These are phyloP conservation scores for Hippocampus comes DNA, from an alignment of 2,113 vertebrate genomes.

Conservation along the genomic window DNA sequence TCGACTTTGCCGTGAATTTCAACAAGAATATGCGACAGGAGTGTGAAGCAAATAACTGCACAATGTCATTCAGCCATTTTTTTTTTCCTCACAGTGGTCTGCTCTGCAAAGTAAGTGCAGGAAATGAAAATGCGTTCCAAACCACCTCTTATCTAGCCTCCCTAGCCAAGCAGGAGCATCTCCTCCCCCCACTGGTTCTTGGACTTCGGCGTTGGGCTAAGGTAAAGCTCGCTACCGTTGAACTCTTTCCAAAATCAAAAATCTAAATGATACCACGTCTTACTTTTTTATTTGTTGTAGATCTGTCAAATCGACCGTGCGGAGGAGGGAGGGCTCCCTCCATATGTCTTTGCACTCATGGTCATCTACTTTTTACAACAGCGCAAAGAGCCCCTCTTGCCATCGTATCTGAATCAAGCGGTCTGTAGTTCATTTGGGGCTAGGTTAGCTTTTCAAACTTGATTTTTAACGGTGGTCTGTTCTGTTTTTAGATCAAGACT, in stretches of 20 bases:
- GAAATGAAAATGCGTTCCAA: constrained; percentile 87
- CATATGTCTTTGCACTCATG: constrained; percentile 86
- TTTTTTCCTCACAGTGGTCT: constrained; percentile 75
- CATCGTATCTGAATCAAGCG: constrained; percentile 85
- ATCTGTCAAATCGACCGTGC: constrained; percentile 83
- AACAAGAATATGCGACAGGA: too few relatives aligned
- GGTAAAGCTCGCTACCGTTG: constrained; percentile 61
- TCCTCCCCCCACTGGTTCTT: constrained; percentile 78
- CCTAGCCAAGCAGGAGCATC: constrained; percentile 73
- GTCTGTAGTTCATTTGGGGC: constrained; percentile 54
- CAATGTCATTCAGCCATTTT: background rate
- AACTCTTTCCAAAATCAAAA: background rate
- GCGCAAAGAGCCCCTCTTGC: constrained; percentile 82
- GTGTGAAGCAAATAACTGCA: background rate
- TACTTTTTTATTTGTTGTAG: constrained; percentile 54
- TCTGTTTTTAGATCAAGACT: constrained; percentile 70
- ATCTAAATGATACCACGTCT: background rate
- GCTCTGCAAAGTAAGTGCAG: constrained; percentile 90
- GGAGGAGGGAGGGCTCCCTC: constrained; percentile 87
- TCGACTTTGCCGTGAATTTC: background rate
- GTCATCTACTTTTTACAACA: constrained; percentile 91
- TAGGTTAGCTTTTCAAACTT: background rate
- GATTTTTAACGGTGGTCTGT: background rate
- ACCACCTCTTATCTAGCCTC: constrained; percentile 82
- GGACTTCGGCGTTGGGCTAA: constrained; percentile 85